Evolutionary conservation across 2,797 vertebrate species (phyloP).

Genomic region (Rhyacichthys aspro): DNA sequence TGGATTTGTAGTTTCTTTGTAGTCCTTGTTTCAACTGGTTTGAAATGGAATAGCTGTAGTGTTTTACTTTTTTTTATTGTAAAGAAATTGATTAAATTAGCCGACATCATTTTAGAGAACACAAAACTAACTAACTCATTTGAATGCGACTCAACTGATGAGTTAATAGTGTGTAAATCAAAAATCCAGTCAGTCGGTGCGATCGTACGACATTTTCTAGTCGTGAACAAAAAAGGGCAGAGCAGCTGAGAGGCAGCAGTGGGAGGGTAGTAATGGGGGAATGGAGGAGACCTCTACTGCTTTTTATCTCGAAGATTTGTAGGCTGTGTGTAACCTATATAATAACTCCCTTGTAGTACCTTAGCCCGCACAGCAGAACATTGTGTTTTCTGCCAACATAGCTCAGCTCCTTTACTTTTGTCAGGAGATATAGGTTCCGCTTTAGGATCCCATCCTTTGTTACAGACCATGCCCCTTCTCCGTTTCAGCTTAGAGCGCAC

Average conservation of each 20-base stretch:
- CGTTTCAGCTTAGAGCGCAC: constrained; percentile 18
- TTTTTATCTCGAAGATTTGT: constrained; percentile 40
- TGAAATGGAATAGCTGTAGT: not conserved
- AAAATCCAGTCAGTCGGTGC: constrained; percentile 2
- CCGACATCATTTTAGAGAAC: not conserved
- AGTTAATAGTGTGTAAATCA: not conserved
- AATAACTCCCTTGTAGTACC: constrained; percentile 24
- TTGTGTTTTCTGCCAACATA: not conserved
- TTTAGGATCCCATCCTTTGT: constrained; percentile 62
- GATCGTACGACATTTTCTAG: constrained; percentile 31
- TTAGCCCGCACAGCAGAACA: not conserved
- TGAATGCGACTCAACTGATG: not conserved
- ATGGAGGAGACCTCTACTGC: constrained; percentile 60
- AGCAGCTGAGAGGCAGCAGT: constrained; percentile 55
- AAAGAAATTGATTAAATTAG: not conserved
- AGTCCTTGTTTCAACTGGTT: not conserved
- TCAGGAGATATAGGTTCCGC: constrained; percentile 15
- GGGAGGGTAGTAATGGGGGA: constrained; percentile 66
- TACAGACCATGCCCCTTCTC: constrained; percentile 36
- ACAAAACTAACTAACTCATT: constrained; percentile 27
- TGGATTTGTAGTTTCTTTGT: too few species aligned
- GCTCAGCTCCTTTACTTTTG: constrained; percentile 18
- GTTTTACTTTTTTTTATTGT: not conserved
- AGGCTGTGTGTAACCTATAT: constrained; percentile 12
- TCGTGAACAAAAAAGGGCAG: constrained; percentile 58